Percentiles rank a stretch among this genome's conserved stretches.
Evolutionary conservation across 2,888 invertebrate species (phyloP).

Genomic region (Cabera pusaria): DNA sequence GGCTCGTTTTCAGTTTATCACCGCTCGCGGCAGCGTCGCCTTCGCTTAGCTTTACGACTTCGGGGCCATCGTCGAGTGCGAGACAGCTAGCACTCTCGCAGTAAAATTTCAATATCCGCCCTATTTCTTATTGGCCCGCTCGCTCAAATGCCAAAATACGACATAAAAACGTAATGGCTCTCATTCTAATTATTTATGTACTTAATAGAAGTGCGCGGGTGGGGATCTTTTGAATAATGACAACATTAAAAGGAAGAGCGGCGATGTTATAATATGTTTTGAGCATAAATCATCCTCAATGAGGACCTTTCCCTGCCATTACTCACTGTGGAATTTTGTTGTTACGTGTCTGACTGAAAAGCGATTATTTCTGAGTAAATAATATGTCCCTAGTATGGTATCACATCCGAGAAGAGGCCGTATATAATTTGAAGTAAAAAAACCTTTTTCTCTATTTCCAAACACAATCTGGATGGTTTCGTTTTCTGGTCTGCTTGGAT

Average conservation of each 20-base stretch:
- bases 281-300: slow-evolving; percentile 28
- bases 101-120: slow-evolving; percentile 67
- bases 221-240: slow-evolving; percentile 27
- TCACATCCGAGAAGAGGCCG: neutral
- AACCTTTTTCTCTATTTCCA: neutral
- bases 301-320: slow-evolving; percentile 26
- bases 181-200: slow-evolving; percentile 36
- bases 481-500: too few relatives aligned
- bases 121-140: slow-evolving; percentile 56
- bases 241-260: slow-evolving; percentile 23
- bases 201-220: slow-evolving; percentile 30
- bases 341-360: slow-evolving; percentile 7
- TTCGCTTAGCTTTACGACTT: slow-evolving; percentile 35
- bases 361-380: slow-evolving; percentile 12
- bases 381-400: too few relatives aligned
- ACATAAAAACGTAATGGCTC: too few relatives aligned
- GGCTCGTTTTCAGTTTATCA: slow-evolving; percentile 45
- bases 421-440: neutral
- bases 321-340: slow-evolving; percentile 18
- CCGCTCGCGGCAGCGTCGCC: slow-evolving; percentile 30
- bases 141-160: slow-evolving; percentile 47
- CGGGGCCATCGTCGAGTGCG: slow-evolving; percentile 46
- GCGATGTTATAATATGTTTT: slow-evolving; percentile 25
- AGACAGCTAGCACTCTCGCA: slow-evolving; percentile 54
- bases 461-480: slow-evolving; percentile 21